These are phyloP conservation scores for Lutjanus erythropterus DNA, from an alignment of 2,113 vertebrate species.

Conservation along the genomic window DNA sequence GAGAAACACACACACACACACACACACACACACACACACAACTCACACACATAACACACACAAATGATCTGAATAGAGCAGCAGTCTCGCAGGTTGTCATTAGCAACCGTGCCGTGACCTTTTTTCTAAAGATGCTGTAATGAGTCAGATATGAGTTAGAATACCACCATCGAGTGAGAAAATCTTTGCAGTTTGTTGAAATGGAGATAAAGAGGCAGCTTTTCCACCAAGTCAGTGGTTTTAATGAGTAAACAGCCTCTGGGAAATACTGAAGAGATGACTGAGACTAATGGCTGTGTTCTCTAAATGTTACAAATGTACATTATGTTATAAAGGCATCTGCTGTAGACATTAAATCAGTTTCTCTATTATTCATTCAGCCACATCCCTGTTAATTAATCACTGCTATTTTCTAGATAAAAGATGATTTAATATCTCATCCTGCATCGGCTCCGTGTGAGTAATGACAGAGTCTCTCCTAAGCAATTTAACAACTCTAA, in stretches of 20 bases:
- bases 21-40: slow-evolving; percentile 24
- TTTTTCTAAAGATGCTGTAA: slow-evolving; percentile 65
- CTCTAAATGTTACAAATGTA: slow-evolving; percentile 18
- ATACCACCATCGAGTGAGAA: slow-evolving; percentile 6
- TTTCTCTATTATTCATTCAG: neutral
- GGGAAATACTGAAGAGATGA: slow-evolving; percentile 15
- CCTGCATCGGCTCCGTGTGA: neutral
- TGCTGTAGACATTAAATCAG: neutral
- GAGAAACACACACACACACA: slow-evolving; percentile 19
- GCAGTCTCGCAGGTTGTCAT: slow-evolving; percentile 76
- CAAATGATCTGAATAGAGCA: slow-evolving; percentile 28
- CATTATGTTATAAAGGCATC: slow-evolving; percentile 10
- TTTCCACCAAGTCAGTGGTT: slow-evolving; percentile 6
- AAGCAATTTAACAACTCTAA: slow-evolving; percentile 14
- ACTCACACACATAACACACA: slow-evolving; percentile 42
- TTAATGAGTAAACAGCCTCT: slow-evolving; percentile 25
- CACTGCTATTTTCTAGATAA: slow-evolving; percentile 7
- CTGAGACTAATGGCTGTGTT: slow-evolving; percentile 34
- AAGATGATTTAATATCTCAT: slow-evolving; percentile 33
- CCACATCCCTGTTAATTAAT: slow-evolving; percentile 20
- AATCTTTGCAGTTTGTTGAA: slow-evolving; percentile 38
- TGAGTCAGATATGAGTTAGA: slow-evolving; percentile 55
- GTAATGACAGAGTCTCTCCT: neutral
- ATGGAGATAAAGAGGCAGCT: slow-evolving; percentile 22
- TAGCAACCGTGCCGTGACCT: slow-evolving; percentile 77